Evolutionary conservation across 2,888 invertebrate species (phyloP), one percentile per base, ranked within the genome.

Genomic region (Dendrolimus pini): DNA sequence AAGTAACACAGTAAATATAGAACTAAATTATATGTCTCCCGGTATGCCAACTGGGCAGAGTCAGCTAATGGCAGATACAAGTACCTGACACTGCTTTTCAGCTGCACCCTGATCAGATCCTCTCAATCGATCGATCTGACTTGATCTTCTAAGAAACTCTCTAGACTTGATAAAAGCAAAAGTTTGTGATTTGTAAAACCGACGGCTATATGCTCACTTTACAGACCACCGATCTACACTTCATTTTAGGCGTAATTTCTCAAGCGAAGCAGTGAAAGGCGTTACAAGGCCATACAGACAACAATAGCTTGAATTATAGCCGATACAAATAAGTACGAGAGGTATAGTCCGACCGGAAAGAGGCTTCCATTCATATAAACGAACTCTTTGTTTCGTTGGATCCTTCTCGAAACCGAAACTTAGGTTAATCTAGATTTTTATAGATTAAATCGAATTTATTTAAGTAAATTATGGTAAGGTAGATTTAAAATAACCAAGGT

Each of bases 181-280:
- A 30, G 30, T 30, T 30, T 30, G 6, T 30, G 30, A 30, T 30
- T 30, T 30, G 30, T 30, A 30, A 30, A 30, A 3, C n/a, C 30
- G 18, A 18, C n/a, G 41, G 18, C 10, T 14, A 41, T 54, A 41
- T 54, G 41, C 54, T 30, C 41, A 10, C 30, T 30, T 30, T 30
- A 30, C 30, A 30, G 7, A 41, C 30, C 54, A 9, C 7, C 18
- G 14, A 54, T 54, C 7, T 41, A 41, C 42, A 18, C 59, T 74
- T 57, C 72, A 71, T 74, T 77, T 75, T 71, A 73, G 75, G 69
- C 75, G 77, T 77, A 82, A 81, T 84, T 83, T 79, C 78, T 80
- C 78, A 82, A 81, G 73, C 81, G 79, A 71, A 76, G 74, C 75
- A 71, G 85, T 85, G 85, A 85, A 85, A 85, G 85, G 85, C 83